Evolutionary conservation across 2,113 vertebrate genomes (phyloP).

Genomic region (Paraplagusia blochii): DNA sequence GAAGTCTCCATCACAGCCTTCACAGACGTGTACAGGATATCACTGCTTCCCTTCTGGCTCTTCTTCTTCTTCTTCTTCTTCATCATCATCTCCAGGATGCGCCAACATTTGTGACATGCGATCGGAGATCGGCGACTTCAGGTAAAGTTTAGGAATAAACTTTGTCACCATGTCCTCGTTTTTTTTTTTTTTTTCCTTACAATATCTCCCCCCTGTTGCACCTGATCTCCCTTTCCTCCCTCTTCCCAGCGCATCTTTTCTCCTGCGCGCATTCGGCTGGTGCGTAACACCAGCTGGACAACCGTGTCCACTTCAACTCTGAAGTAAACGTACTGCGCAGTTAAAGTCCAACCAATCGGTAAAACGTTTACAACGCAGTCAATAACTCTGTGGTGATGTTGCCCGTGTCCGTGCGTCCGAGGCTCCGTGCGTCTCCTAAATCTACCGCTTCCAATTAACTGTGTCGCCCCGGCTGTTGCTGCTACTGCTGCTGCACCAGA

Average conservation of each 20-base stretch:
- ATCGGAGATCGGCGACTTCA: conserved; percentile 30
- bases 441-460: conserved; percentile 29
- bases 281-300: background rate
- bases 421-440: conserved; percentile 6
- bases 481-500: conserved; percentile 17
- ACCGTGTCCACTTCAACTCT: conserved; percentile 43
- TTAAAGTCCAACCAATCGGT: too few relatives aligned
- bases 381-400: background rate
- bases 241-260: conserved; percentile 4
- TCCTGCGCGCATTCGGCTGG: conserved; percentile 12
- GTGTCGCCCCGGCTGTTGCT: background rate
- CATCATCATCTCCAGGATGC: conserved; percentile 47
- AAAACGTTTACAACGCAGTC: too few relatives aligned
- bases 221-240: background rate
- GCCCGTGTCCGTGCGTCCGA: background rate
- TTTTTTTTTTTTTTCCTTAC: background rate
- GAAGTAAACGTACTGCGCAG: background rate
- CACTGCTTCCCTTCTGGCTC: conserved; percentile 26
- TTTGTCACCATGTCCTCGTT: background rate
- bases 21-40: conserved; percentile 10
- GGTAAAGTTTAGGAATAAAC: conserved; percentile 54
- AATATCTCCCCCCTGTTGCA: background rate
- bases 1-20: conserved; percentile 15
- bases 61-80: too few relatives aligned
- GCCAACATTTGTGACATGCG: conserved; percentile 35